Evolutionary conservation across 2,113 vertebrate species (phyloP), one percentile per base, ranked within the genome.

Genomic region (Paralichthys olivaceus): DNA sequence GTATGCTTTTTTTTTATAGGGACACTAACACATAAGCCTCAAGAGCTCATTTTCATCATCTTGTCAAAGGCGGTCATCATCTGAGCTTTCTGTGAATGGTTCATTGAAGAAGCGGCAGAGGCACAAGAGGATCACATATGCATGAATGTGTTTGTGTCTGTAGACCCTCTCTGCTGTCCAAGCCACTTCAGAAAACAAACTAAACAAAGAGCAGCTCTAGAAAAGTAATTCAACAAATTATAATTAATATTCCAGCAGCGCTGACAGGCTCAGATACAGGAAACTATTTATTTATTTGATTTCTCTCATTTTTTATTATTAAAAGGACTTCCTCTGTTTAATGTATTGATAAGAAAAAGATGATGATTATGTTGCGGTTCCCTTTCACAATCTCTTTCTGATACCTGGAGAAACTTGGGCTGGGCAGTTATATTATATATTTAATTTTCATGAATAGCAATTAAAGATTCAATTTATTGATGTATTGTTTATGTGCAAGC

Each of bases 1-100:
- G 32, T 9, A 34, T 8, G 32, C 32, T 34, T 34, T 32, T 34
- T 32, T 47, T 49, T 49, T 12, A 54, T 54, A 4, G 43, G 83
- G 72, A 85, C 92, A 87, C 90, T 79, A 3, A 19, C 80, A 84
- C 72, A 72, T 73, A 51, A 76, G 69, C 72, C 80, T 73, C 55
- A 59, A 93, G 90, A 94, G 60, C 59, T 93, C 84, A 94, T 90
- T 90, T 90, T 83, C 90, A 88, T 86, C 94, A 90, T 94, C 85
- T 80, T 94, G 91, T 95, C 91, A 93, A 89, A 13, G 47, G 43
- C 0, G 43, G 84, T 91, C 90, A 84, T 93, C 89, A 84, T 91
- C 47, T 91, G 90, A 95, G 79, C 90, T 94, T 90, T 89, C 81
- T 91, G 69, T 82, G 93, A 93, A 91, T 91, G 91, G 92, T 93